A percentile compares a stretch with the other conserved stretches of the same genome.
Conservation (phyloP, 2,113 vertebrate genomes). For the Cygnus atratus region DNA sequence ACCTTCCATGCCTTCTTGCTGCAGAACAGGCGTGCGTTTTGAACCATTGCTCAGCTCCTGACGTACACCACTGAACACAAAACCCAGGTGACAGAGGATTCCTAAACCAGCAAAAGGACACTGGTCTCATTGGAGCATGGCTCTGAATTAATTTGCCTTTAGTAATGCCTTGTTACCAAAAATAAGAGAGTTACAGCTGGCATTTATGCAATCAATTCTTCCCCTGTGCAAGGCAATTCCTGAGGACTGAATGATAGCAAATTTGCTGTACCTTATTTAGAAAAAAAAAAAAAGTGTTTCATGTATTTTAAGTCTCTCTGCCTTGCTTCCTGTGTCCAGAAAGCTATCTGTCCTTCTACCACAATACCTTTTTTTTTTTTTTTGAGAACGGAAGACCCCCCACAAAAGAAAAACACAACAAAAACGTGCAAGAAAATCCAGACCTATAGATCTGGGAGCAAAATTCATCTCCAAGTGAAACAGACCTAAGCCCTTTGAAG, state of each 20-base stretch:
- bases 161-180: conserved; percentile 44
- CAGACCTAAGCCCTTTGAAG: background rate
- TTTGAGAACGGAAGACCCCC: background rate
- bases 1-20: background rate
- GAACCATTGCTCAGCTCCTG: background rate
- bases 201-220: conserved; percentile 53
- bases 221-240: conserved; percentile 9
- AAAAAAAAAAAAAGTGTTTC: background rate
- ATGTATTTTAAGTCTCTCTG: background rate
- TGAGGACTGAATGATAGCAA: background rate
- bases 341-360: background rate
- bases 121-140: background rate
- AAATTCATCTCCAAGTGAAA: background rate
- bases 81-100: background rate
- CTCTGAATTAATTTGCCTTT: conserved; percentile 40
- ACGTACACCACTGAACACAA: rapidly evolving
- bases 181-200: conserved; percentile 59
- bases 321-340: background rate
- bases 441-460: background rate
- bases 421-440: background rate
- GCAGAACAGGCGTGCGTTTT: background rate
- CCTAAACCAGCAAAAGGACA: background rate
- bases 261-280: background rate
- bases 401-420: background rate
- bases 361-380: background rate